Percentiles rank a stretch among this genome's conserved stretches.
phyloP scores from a whole-genome alignment of 2,797 vertebrate genomes.

The Acanthornis magna region DNA sequence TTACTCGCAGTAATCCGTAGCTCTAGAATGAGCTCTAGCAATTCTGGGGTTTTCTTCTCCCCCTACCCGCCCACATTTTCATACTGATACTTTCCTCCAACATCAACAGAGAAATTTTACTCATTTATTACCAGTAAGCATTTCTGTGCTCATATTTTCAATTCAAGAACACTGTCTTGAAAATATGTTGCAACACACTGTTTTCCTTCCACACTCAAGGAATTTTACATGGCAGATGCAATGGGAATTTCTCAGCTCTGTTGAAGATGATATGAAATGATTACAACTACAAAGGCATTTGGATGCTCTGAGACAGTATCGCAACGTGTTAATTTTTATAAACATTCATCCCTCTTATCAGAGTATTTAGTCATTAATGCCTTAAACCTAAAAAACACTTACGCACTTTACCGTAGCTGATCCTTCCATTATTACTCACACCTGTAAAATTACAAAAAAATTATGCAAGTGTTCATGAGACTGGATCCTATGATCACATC shows the following conservation, averaged over 20 bases:
- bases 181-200: slow-evolving; percentile 1
- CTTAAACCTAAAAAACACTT: slow-evolving; percentile 63
- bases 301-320: background rate
- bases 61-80: background rate
- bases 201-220: slow-evolving; percentile 17
- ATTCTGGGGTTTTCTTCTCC: background rate
- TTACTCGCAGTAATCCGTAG: background rate
- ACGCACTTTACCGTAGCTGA: slow-evolving; percentile 66
- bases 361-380: slow-evolving; percentile 39
- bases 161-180: background rate
- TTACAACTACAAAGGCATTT: slow-evolving; percentile 16
- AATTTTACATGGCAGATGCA: slow-evolving; percentile 36
- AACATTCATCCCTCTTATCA: slow-evolving; percentile 24
- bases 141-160: slow-evolving; percentile 35
- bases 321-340: background rate
- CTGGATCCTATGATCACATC: slow-evolving; percentile 7
- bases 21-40: background rate
- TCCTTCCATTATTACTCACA: slow-evolving; percentile 67
- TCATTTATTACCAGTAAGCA: background rate
- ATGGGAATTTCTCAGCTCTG: slow-evolving; percentile 23
- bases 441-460: slow-evolving; percentile 66
- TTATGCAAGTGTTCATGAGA: slow-evolving; percentile 57
- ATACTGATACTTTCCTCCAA: background rate
- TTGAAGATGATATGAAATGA: slow-evolving; percentile 22
- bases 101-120: background rate